Evolutionary conservation across 2,888 invertebrate species (phyloP).

Genomic region (Machimus rusticus): DNA sequence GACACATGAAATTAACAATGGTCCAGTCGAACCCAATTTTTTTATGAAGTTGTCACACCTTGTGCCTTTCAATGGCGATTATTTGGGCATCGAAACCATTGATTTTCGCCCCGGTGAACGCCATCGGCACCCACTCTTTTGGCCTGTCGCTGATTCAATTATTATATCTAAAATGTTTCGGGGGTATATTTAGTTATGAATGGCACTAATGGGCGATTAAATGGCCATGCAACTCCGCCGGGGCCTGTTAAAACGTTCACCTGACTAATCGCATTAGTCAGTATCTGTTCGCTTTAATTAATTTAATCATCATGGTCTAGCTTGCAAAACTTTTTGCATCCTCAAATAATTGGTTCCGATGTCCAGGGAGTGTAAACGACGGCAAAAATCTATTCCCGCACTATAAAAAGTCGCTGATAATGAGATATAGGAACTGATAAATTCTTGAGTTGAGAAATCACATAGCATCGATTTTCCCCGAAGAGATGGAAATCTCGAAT

Average conservation of each 20-base stretch:
- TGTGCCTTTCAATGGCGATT: neutral
- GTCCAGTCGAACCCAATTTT: neutral
- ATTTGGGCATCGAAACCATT: neutral
- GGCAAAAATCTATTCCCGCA: neutral
- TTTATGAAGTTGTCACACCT: neutral
- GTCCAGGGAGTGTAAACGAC: neutral
- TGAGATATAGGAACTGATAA: neutral
- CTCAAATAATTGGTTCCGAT: neutral
- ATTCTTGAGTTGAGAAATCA: neutral
- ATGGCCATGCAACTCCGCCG: neutral
- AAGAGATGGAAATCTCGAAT: neutral
- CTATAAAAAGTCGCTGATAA: neutral
- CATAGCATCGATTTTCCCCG: neutral
- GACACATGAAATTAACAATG: neutral
- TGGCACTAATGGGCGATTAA: neutral
- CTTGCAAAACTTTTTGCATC: neutral
- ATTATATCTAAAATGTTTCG: neutral
- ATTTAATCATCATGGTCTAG: neutral
- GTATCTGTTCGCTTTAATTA: neutral
- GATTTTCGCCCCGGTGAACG: neutral
- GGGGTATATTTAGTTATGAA: neutral
- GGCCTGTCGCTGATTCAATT: neutral
- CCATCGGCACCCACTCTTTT: neutral
- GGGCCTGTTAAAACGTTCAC: neutral
- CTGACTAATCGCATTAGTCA: neutral